These are phyloP conservation scores for Catamblyrhynchus diadema DNA, from an alignment of 2,797 vertebrate species.

Conservation along the genomic window DNA sequence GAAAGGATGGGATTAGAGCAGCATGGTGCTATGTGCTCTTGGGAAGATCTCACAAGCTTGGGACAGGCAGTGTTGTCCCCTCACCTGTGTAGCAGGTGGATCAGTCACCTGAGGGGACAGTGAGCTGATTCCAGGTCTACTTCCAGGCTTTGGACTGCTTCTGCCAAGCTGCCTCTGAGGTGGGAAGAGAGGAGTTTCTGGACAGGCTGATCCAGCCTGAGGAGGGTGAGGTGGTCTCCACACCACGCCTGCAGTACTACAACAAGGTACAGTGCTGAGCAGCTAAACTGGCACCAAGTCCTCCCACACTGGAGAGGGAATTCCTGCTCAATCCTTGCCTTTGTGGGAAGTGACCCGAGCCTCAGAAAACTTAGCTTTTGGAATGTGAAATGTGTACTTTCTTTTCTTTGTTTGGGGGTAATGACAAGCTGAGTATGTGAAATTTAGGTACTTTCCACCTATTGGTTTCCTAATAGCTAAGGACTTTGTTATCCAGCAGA, in stretches of 20 bases:
- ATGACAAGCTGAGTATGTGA: neutral
- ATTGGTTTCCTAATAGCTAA: neutral
- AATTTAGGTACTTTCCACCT: slow-evolving; percentile 10
- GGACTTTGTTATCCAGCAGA: neutral
- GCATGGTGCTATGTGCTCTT: neutral
- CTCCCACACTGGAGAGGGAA: neutral
- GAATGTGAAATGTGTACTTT: neutral
- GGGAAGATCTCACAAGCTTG: neutral
- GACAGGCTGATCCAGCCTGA: slow-evolving; percentile 83
- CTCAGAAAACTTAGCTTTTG: neutral
- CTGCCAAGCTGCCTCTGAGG: slow-evolving; percentile 87
- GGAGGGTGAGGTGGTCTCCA: slow-evolving; percentile 77
- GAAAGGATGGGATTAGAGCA: no score
- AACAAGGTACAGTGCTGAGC: slow-evolving; percentile 78
- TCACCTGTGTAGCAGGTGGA: neutral
- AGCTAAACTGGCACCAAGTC: neutral
- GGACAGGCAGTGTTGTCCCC: neutral
- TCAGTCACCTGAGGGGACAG: neutral
- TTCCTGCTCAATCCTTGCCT: neutral
- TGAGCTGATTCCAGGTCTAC: neutral
- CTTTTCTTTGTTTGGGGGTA: neutral
- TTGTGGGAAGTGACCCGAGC: neutral
- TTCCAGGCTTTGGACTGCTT: slow-evolving; percentile 91
- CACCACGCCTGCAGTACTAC: slow-evolving; percentile 86
- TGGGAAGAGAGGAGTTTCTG: slow-evolving; percentile 93